Conservation (phyloP, 2,888 invertebrate genomes). For the Tuta absoluta region DNA sequence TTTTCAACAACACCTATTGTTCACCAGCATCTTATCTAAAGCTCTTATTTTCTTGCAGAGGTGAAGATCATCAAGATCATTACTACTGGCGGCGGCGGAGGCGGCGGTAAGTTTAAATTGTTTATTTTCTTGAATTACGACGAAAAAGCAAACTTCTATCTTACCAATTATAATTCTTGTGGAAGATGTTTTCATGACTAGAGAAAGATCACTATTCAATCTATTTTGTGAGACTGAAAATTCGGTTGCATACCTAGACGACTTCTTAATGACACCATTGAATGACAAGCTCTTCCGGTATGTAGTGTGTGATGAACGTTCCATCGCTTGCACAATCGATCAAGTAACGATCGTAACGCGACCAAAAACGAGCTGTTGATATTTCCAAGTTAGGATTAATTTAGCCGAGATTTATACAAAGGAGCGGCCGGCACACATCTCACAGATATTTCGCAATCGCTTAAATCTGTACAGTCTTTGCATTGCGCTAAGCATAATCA, state of each 20-base stretch:
- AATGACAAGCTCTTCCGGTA: not conserved
- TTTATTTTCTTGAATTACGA: not conserved
- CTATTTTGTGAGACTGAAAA: too few relatives aligned
- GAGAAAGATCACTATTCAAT: too few relatives aligned
- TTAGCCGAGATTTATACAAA: conserved; percentile 25
- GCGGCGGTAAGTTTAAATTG: conserved; percentile 46
- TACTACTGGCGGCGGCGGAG: conserved; percentile 56
- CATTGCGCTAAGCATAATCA: conserved; percentile 13
- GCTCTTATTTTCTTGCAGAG: conserved; percentile 46
- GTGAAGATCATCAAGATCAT: conserved; percentile 69
- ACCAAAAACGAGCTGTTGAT: conserved; percentile 3
- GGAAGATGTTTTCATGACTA: not conserved
- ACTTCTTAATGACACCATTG: too few relatives aligned
- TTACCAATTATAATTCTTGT: too few relatives aligned
- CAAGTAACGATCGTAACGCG: not conserved
- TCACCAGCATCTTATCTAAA: not conserved
- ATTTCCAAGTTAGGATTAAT: conserved; percentile 17
- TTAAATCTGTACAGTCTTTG: conserved; percentile 29
- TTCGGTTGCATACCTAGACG: too few relatives aligned
- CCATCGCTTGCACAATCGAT: not conserved
- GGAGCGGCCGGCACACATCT: conserved; percentile 27
- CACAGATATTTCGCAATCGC: conserved; percentile 45
- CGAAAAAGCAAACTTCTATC: not conserved
- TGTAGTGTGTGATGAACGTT: not conserved
- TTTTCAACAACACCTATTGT: conserved; percentile 8